Base-by-base conservation (phyloP, 1,140 invertebrate species). In the Ips nitidus region DNA sequence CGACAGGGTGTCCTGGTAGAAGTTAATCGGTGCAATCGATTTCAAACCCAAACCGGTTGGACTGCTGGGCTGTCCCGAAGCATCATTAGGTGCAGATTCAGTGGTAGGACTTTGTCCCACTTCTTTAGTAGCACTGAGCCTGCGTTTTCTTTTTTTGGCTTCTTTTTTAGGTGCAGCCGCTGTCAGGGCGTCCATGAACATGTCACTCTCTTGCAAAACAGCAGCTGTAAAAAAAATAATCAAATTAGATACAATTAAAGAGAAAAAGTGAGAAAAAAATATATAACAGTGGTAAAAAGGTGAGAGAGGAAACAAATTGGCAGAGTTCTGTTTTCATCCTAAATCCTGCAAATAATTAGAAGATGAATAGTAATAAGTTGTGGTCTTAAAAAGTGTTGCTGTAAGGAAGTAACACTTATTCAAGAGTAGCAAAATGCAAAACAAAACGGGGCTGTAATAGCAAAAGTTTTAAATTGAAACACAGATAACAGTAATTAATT, bases 131-230 rank as follows among this genome's bases (percentile, higher is more conserved):
- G 84, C 82, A 56, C 87, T 88, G 1, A 84, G 84, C 74, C 88
- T 83, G n/a, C 91, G 84, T 80, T 93, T 94, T 45, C 89, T 83
- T 74, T 92, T 93, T 59, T 88, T 86, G 1, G 89, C 86, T 72
- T 92, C 88, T 83, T 92, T 90, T 79, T 90, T 88, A 0, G 84
- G 86, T 2, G 88, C 89, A 3, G 90, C 87, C 7, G 86, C 87
- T 63, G 87, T 85, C n/a, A 97, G 79, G 1, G 93, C 93, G 82
- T 96, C 93, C 88, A 95, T 95, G 77, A 97, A 97, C 80, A 94
- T 89, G 78, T 92, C 93, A 77, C 93, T 95, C 78, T 97, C 94
- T 80, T 94, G 89, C 41, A 95, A 81, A 66, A 91, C 81, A 82
- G 88, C 85, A 58, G 90, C 90, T 91, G 83, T 71, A 87, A 88